Percentiles rank a stretch among this genome's conserved stretches.
These are phyloP conservation scores for Scyliorhinus canicula DNA, from an alignment of 2,797 vertebrate species.

Conservation along the genomic window DNA sequence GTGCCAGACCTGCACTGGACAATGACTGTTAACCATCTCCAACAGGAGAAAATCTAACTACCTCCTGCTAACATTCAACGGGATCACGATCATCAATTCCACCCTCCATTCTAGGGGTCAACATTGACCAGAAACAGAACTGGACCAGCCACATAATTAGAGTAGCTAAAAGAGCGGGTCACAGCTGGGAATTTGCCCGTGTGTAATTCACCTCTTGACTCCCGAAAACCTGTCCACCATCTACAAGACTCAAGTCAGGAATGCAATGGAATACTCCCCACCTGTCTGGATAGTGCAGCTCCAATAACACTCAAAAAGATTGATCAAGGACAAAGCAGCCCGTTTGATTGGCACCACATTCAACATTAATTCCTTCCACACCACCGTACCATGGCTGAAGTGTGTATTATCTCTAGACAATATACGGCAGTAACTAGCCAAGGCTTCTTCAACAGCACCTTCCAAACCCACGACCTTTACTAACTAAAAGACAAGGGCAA, in stretches of 20 bases:
- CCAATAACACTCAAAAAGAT: neutral
- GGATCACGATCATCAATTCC: neutral
- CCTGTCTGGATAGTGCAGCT: neutral
- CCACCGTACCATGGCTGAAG: neutral
- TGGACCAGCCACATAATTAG: too few species aligned
- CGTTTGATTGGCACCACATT: neutral
- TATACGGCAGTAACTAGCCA: neutral
- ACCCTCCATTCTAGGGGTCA: neutral
- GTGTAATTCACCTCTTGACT: neutral
- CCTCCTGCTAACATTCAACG: neutral
- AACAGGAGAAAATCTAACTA: neutral
- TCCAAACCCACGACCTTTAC: neutral
- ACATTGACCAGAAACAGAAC: neutral
- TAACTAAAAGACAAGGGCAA: neutral
- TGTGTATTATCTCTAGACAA: too few species aligned
- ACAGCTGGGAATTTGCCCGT: neutral
- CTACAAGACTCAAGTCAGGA: neutral
- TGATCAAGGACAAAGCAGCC: neutral
- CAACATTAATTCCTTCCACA: neutral
- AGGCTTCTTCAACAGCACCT: neutral
- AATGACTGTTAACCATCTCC: neutral
- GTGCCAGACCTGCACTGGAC: too few species aligned
- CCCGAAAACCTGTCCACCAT: neutral
- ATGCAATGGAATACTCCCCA: neutral
- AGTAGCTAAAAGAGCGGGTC: too few species aligned